Percentiles rank a stretch among this genome's conserved stretches.
Conservation (phyloP, 2,797 vertebrate genomes). For the Gallinago nigripennis region DNA sequence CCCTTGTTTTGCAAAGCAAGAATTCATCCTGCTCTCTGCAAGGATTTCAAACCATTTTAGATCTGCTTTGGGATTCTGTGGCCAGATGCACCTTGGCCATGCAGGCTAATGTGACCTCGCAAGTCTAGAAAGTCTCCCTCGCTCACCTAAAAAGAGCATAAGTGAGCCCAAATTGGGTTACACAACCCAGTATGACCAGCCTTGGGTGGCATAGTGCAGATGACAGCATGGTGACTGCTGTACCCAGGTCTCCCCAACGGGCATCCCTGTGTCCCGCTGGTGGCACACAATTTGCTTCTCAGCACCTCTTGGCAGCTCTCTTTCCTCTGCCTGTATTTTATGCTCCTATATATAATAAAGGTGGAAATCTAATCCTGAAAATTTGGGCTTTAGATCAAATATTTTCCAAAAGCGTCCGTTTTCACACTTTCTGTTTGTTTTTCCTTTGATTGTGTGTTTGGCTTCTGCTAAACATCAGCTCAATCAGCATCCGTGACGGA, state of each 20-base stretch:
- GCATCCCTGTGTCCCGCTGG: neutral
- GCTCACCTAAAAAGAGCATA: neutral
- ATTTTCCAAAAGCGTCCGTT: neutral
- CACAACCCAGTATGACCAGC: neutral
- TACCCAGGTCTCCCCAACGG: neutral
- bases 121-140: neutral
- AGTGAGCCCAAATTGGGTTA: neutral
- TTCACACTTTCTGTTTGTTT: neutral
- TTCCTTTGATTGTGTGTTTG: neutral
- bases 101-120: conserved; percentile 8
- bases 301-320: neutral
- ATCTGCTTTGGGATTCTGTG: neutral
- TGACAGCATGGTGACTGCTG: neutral
- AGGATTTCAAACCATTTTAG: too few species aligned
- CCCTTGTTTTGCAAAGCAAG: too few species aligned
- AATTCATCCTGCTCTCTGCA: too few species aligned
- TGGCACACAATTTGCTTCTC: neutral
- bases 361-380: neutral
- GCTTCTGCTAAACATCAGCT: neutral
- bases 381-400: neutral
- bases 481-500: neutral
- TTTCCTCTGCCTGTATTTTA: neutral
- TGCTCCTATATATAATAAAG: neutral
- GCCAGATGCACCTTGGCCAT: neutral
- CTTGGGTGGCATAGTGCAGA: neutral